A percentile compares a stretch with the other conserved stretches of the same genome.
Conservation (phyloP, 1,140 invertebrate species). For the Psilanteris sp. region DNA sequence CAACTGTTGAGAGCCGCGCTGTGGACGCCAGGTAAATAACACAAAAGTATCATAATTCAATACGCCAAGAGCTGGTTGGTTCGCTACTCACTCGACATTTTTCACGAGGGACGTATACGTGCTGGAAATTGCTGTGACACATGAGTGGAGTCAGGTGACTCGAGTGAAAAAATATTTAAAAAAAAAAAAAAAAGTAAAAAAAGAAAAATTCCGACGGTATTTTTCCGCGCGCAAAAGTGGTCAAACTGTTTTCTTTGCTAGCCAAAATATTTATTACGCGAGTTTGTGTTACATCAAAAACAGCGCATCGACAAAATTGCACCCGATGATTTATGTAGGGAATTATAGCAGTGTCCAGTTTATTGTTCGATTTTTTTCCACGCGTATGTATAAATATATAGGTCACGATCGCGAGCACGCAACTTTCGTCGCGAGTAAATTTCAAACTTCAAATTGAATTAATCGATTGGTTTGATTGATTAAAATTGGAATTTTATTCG, state of each 20-base stretch:
- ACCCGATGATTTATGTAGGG: conserved; percentile 27
- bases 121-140: conserved; percentile 58
- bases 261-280: conserved; percentile 45
- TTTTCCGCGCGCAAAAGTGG: conserved; percentile 16
- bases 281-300: conserved; percentile 35
- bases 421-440: not conserved
- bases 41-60: conserved; percentile 62
- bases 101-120: conserved; percentile 32
- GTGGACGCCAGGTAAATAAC: conserved; percentile 41
- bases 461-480: conserved; percentile 22
- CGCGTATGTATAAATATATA: too few species aligned
- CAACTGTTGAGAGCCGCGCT: conserved; percentile 25
- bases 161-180: conserved; percentile 26
- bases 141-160: conserved; percentile 56
- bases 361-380: conserved; percentile 28
- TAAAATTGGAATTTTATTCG: conserved; percentile 17
- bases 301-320: conserved; percentile 27
- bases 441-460: conserved; percentile 12
- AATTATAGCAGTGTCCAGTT: conserved; percentile 21
- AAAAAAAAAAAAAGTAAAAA: conserved; percentile 10
- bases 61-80: conserved; percentile 48
- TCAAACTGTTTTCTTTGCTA: conserved; percentile 43
- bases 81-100: conserved; percentile 50
- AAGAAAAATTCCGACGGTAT: conserved; percentile 1
- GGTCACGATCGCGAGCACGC: conserved; percentile 1